Evolutionary conservation across 2,888 invertebrate species (phyloP).

Genomic region (Pandemis corylana): DNA sequence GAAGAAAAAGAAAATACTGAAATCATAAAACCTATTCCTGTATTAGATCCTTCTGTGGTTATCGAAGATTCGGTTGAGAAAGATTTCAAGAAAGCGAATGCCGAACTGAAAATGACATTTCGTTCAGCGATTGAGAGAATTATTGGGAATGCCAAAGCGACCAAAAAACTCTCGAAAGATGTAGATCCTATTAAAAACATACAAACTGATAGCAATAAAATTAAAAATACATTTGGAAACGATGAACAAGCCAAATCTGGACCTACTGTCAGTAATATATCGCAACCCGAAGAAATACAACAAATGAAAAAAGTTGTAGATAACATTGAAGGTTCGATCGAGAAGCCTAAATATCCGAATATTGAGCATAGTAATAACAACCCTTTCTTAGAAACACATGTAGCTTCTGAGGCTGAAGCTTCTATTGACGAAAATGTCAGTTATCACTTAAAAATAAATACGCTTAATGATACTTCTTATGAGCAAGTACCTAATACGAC

Average conservation of each 20-base stretch:
- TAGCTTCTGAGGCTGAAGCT: conserved; percentile 44
- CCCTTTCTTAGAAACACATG: conserved; percentile 45
- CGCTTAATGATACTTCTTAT: conserved; percentile 60
- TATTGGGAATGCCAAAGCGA: conserved; percentile 56
- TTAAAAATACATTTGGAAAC: not conserved
- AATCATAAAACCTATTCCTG: not conserved
- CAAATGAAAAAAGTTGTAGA: not conserved
- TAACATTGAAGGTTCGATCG: not conserved
- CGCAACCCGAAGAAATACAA: not conserved
- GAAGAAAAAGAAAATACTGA: conserved; percentile 48
- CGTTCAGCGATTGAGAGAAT: conserved; percentile 74
- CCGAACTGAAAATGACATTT: conserved; percentile 71
- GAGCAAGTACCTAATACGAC: conserved; percentile 48
- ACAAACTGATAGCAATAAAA: conserved; percentile 17
- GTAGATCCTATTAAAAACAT: conserved; percentile 27
- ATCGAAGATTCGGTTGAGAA: conserved; percentile 54
- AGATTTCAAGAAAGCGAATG: conserved; percentile 70
- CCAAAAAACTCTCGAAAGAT: conserved; percentile 48
- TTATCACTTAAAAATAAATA: conserved; percentile 78
- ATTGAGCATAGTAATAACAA: conserved; percentile 43
- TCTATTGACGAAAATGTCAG: conserved; percentile 67
- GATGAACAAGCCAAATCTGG: not conserved
- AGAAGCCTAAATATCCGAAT: not conserved
- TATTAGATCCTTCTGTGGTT: conserved; percentile 1
- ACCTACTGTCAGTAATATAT: conserved; percentile 2